These are phyloP conservation scores for Capitulum mitella DNA, from an alignment of 2,888 invertebrate genomes.

Conservation along the genomic window DNA sequence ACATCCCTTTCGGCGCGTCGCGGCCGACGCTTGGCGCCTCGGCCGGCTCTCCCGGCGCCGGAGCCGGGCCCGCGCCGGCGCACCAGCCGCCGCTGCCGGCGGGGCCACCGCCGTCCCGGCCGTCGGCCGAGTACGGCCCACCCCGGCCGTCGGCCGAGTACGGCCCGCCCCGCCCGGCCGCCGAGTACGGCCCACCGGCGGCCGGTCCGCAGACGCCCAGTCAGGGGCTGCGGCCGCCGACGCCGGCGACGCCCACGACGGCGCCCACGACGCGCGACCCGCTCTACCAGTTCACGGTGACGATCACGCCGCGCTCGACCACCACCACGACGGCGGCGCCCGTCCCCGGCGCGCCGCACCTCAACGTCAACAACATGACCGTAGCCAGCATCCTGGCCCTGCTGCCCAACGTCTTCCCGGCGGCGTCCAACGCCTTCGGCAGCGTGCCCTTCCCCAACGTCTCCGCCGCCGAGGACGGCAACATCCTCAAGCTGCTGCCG, in stretches of 20 bases:
- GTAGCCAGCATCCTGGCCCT: conserved; percentile 13
- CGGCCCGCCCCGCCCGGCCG: neutral
- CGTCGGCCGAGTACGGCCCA: neutral
- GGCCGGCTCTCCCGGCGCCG: too few species aligned
- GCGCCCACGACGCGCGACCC: neutral
- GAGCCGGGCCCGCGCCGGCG: neutral
- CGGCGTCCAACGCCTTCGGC: neutral
- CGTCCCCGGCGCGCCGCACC: neutral
- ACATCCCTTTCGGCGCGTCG: too few species aligned
- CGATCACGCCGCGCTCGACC: neutral
- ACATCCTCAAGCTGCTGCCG: conserved; percentile 8
- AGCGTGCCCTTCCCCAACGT: neutral
- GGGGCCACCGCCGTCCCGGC: neutral
- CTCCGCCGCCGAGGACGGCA: neutral
- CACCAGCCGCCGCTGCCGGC: neutral
- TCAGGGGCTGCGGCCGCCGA: neutral
- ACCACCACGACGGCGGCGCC: neutral
- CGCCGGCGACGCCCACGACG: neutral
- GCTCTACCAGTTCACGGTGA: neutral
- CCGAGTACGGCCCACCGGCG: neutral
- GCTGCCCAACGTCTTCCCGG: conserved; percentile 16
- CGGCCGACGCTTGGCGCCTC: too few species aligned
- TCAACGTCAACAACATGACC: neutral
- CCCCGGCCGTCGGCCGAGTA: neutral
- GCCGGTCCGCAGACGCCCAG: neutral